These are phyloP conservation scores for Siphamia tubifer DNA, from an alignment of 2,113 vertebrate species.

Conservation along the genomic window DNA sequence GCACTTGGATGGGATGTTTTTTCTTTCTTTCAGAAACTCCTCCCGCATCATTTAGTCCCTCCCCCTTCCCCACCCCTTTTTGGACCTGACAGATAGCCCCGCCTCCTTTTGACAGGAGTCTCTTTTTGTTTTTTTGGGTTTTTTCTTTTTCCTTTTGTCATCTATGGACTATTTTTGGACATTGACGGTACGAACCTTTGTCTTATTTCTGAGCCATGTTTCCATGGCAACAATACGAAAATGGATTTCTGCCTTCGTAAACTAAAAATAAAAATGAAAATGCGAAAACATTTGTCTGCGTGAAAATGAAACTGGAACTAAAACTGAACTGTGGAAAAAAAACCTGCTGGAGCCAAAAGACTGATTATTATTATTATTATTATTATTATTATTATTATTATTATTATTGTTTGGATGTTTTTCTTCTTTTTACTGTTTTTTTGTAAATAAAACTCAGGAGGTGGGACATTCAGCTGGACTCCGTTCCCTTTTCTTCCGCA, in stretches of 20 bases:
- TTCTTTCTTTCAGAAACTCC: too few species aligned
- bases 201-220: constrained; percentile 30
- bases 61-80: not conserved
- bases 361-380: constrained; percentile 66
- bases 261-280: too few species aligned
- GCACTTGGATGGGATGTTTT: too few species aligned
- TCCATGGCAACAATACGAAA: constrained; percentile 18
- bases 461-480: constrained; percentile 77
- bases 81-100: too few species aligned
- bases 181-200: constrained; percentile 32
- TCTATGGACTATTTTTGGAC: constrained; percentile 10
- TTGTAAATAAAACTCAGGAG: constrained; percentile 43
- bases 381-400: constrained; percentile 73
- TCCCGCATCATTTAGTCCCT: not conserved
- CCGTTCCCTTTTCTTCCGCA: constrained; percentile 83
- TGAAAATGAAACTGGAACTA: too few species aligned
- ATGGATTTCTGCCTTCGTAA: constrained; percentile 18
- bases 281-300: too few species aligned
- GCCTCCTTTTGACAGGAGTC: too few species aligned
- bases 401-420: constrained; percentile 73
- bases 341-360: constrained; percentile 49
- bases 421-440: constrained; percentile 77
- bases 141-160: not conserved
- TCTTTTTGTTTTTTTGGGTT: not conserved
- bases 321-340: constrained; percentile 31